phyloP scores from a whole-genome alignment of 2,113 vertebrate species.

The Larimichthys polyactis region DNA sequence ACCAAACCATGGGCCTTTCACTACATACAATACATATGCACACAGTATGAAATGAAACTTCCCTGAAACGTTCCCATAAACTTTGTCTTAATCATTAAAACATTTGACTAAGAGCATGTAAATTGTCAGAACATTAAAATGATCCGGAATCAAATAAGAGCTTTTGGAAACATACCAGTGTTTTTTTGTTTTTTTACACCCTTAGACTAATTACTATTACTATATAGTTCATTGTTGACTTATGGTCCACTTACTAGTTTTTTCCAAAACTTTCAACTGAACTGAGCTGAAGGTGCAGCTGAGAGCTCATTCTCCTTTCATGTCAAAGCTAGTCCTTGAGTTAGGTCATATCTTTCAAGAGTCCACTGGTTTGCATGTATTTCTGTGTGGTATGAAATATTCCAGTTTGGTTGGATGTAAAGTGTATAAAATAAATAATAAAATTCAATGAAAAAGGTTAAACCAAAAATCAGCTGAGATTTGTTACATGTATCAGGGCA shows the following conservation, averaged over 20 bases:
- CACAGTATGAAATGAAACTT: neutral
- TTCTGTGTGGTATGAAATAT: neutral
- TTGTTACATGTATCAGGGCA: too few species aligned
- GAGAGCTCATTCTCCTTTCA: neutral
- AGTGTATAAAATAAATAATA: too few species aligned
- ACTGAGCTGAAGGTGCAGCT: neutral
- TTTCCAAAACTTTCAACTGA: neutral
- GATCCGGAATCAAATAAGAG: neutral
- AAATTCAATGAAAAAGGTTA: too few species aligned
- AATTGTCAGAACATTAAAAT: neutral
- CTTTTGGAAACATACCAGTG: neutral
- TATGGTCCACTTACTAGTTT: too few species aligned
- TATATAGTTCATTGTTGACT: too few species aligned
- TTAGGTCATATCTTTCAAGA: neutral
- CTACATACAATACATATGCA: neutral
- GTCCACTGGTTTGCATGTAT: neutral
- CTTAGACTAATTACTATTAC: neutral
- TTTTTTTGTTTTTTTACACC: neutral
- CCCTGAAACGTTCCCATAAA: neutral
- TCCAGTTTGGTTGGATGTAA: neutral
- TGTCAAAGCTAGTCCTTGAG: constrained; percentile 1
- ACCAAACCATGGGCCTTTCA: neutral
- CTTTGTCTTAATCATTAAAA: neutral
- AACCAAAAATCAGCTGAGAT: too few species aligned
- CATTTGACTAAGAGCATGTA: neutral